Base-by-base conservation (phyloP, 1,140 invertebrate genomes). In the Lasioglossum baleicum region DNA sequence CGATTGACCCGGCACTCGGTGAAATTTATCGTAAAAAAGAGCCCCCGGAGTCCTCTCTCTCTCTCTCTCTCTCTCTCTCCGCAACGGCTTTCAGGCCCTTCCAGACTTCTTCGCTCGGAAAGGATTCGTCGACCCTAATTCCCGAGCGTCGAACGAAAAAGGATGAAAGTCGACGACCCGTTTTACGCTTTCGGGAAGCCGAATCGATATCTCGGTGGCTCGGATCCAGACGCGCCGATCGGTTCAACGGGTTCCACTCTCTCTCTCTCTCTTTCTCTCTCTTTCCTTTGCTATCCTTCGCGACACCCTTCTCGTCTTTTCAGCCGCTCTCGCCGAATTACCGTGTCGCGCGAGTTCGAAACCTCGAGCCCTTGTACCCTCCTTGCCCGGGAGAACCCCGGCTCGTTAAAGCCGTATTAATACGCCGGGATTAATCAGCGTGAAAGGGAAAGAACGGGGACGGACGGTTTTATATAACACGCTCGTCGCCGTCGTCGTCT, bases 11-110 rank as follows among this genome's bases (percentile, higher is more conserved):
- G 68, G 58, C 72, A 66, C 83, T 86, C 83, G 85, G 83, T 86
- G 84, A 86, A 86, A 86, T 86, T 86, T 85, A 86, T 85, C 83
- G 85, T 86, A 83, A 86, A 82, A 86, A 86, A 75, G 81, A 86
- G 83, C 81, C 83, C 73, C 83, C 48, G 51, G 81, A 80, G 83
- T 80, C 80, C 76, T 80, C 75, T 85, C 58, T 40, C 42, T 44
- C 42, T 44, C 42, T 44, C 42, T 44, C 42, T 44, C 42, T 44
- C 42, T 44, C 42, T 44, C 44, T 48, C 44, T 48, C 35, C 35
- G 35, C 35, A 35, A 35, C 53, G 81, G 81, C 81, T 85, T 80
- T 83, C 83, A 77, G 56, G 73, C 56, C 80, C 81, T 77, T 71
- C 76, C 80, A 70, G 69, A 72, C 70, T 83, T 81, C 76, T 66